These are phyloP conservation scores for Aphaenogaster ashmeadi DNA, from an alignment of 1,140 invertebrate species.

Conservation along the genomic window DNA sequence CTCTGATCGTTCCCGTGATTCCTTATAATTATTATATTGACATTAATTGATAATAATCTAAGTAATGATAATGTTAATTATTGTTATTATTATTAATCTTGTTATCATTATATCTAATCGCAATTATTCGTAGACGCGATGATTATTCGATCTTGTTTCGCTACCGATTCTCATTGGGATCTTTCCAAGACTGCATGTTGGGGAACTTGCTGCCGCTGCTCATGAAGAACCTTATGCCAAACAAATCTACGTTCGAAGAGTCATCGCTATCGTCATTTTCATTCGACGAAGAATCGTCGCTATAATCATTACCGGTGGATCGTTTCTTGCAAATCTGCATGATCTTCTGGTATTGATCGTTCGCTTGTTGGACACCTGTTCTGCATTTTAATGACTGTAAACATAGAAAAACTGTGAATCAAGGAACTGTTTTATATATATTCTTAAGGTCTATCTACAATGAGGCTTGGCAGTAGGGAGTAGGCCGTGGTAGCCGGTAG, in stretches of 20 bases:
- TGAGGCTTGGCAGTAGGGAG: too few relatives aligned
- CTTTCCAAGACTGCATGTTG: conserved; percentile 34
- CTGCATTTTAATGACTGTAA: conserved; percentile 82
- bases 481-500: too few relatives aligned
- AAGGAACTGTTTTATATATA: neutral
- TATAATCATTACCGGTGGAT: conserved; percentile 56
- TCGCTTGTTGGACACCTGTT: conserved; percentile 78
- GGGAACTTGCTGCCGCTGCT: conserved; percentile 63
- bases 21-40: conserved; percentile 32
- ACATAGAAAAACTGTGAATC: conserved; percentile 11
- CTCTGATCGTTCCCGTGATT: conserved; percentile 33
- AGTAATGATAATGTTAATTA: conserved; percentile 3
- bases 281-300: conserved; percentile 68
- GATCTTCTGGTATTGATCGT: conserved; percentile 80
- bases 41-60: neutral
- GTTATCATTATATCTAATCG: neutral
- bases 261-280: conserved; percentile 75
- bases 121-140: neutral
- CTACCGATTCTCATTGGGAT: conserved; percentile 52
- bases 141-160: neutral
- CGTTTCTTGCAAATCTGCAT: conserved; percentile 81
- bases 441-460: neutral
- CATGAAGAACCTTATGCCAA: conserved; percentile 76
- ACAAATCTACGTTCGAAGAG: conserved; percentile 77
- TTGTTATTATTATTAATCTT: neutral